phyloP scores from a whole-genome alignment of 2,113 vertebrate genomes.

The Rhinolophus sinicus region DNA sequence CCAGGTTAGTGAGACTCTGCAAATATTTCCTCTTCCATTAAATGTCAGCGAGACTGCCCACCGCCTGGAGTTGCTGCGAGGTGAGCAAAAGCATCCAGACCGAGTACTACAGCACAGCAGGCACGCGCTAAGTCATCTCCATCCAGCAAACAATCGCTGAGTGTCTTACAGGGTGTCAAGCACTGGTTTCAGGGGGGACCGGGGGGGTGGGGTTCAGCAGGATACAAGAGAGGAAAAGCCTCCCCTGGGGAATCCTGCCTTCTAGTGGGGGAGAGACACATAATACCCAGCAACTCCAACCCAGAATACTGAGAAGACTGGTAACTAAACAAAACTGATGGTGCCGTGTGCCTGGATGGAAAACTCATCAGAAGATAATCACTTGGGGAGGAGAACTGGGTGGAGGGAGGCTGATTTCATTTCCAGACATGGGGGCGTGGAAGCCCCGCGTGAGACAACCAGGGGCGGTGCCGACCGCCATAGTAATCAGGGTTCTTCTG shows the following conservation, averaged over 20 bases:
- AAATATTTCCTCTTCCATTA: neutral
- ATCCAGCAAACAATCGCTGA: too few relatives aligned
- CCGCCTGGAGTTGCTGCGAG: too few relatives aligned
- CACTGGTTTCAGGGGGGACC: neutral
- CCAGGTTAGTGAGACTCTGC: accelerated
- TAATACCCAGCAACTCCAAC: neutral
- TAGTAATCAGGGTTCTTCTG: neutral
- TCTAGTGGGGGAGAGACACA: neutral
- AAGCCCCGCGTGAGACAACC: neutral
- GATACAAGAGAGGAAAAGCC: neutral
- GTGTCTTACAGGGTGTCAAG: neutral
- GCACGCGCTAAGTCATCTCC: neutral
- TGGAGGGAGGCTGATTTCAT: neutral
- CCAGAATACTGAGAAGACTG: neutral
- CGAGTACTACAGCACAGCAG: accelerated
- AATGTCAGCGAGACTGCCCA: neutral
- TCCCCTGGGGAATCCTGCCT: neutral
- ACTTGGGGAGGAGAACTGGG: neutral
- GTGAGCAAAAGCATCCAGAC: accelerated
- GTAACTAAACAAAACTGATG: neutral
- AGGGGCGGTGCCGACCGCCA: too few relatives aligned
- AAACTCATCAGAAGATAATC: neutral
- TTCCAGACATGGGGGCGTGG: too few relatives aligned
- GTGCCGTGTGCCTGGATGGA: neutral
- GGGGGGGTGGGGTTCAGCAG: accelerated